Evolutionary conservation across 1,140 invertebrate species (phyloP), one percentile per base, ranked within the genome.

Genomic region (Lordiphosa stackelbergi): DNA sequence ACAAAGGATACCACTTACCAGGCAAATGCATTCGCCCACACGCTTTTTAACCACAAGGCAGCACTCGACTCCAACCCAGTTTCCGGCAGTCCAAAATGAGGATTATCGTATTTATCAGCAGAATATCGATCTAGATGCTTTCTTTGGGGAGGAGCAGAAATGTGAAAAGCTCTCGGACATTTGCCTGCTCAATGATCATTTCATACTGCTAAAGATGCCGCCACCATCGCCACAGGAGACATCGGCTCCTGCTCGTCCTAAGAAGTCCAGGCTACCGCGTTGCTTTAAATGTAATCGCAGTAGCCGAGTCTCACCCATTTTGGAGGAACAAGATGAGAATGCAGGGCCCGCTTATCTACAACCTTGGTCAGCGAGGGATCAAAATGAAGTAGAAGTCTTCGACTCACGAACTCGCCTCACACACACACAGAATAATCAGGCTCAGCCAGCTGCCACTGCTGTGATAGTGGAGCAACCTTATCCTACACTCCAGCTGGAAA

Each of bases 201-300:
- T 72, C 13, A 86, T 86, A 34, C 63, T 86, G 58, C 85, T 86
- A 9, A 85, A 86, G 69, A 85, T 86, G 69, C 85, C 85, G 8
- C 46, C 28, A 2, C 22, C 34, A 7, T 4, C n/a, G 6, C n/a
- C 51, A 9, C 12, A 16, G 24, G 11, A 34, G 7, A 2, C 16
- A n/a, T n/a, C 28, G 1, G 12, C 28, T 4, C 16, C 24, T 13
- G 5, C 52, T n/a, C 10, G 28, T 0, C 7, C 13, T 6, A 24
- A 34, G 1, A 68, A 38, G 16, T 66, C 78, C 4, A 73, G 53
- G 31, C 38, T 83, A 42, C 43, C 73, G 2, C 61, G 78, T 6
- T 83, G 77, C 36, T 83, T 83, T 24, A 73, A 72, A 13, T 83
- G 77, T 12, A 77, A 70, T 49, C 78, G 77, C 1, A 58, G 69